A percentile compares a stretch with the other conserved stretches of the same genome.
phyloP scores from a whole-genome alignment of 2,113 vertebrate species.

The Nestor notabilis region DNA sequence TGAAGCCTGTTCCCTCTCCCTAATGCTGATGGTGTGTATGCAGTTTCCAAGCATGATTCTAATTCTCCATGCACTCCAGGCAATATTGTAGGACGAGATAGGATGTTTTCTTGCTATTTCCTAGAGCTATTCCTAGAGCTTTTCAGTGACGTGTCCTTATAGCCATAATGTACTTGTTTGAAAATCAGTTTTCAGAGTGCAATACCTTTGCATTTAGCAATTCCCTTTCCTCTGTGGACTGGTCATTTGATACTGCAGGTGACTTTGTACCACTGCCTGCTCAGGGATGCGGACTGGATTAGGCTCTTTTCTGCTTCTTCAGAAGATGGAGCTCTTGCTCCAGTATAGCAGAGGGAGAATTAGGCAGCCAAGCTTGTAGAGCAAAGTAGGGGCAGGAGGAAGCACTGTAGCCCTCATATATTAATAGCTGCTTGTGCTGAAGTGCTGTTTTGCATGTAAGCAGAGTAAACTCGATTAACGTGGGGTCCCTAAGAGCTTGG shows the following conservation, averaged over 20 bases:
- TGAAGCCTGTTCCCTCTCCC: neutral
- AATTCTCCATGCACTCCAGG: neutral
- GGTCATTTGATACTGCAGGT: neutral
- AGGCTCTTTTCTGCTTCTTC: constrained; percentile 3
- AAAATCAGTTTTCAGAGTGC: neutral
- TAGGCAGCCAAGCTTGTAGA: neutral
- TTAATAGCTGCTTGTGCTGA: neutral
- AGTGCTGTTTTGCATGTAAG: neutral
- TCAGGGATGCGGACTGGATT: rapidly evolving
- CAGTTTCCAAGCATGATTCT: neutral
- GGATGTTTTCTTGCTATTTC: neutral
- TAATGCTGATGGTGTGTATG: neutral
- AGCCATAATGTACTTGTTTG: neutral
- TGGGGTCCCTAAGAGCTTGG: neutral
- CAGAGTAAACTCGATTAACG: neutral
- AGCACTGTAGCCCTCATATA: rapidly evolving
- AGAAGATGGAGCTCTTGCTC: constrained; percentile 62
- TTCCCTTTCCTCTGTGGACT: neutral
- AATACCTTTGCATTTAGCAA: neutral
- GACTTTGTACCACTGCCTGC: neutral
- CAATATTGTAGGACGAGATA: neutral
- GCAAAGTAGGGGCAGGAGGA: neutral
- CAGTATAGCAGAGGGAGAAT: neutral
- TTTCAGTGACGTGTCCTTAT: neutral
- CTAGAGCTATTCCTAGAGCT: neutral